Evolutionary conservation across 2,888 invertebrate species (phyloP).

Genomic region (Nysson spinosus): DNA sequence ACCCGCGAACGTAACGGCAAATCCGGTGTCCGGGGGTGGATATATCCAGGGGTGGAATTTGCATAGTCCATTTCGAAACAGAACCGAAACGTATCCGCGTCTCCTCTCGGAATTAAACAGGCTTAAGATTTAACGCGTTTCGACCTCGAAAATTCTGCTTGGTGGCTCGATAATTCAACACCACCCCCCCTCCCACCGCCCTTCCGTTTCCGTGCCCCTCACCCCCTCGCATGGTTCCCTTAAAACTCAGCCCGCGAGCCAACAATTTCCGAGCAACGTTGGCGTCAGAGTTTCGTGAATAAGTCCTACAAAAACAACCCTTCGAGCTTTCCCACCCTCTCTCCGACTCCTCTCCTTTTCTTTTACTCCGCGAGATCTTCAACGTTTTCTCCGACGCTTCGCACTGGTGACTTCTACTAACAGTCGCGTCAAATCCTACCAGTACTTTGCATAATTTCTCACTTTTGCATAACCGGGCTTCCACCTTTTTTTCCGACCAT

Average conservation of each 20-base stretch:
- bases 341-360: not conserved
- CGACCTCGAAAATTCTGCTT: constrained; percentile 46
- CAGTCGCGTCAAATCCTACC: constrained; percentile 50
- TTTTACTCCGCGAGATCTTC: not conserved
- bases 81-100: constrained; percentile 34
- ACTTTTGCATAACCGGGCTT: constrained; percentile 51
- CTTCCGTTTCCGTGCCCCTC: too few species aligned
- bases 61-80: constrained; percentile 38
- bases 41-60: constrained; percentile 37
- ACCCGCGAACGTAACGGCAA: not conserved
- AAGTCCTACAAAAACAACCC: constrained; percentile 55
- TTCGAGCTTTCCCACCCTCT: not conserved
- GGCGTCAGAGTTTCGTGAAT: constrained; percentile 56
- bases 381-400: constrained; percentile 5
- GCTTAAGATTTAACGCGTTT: constrained; percentile 56
- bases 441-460: constrained; percentile 60
- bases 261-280: constrained; percentile 39
- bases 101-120: constrained; percentile 48
- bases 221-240: too few species aligned
- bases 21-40: constrained; percentile 1
- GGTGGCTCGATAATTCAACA: constrained; percentile 53
- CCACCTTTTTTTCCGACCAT: constrained; percentile 34
- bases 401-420: constrained; percentile 15
- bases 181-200: too few species aligned
- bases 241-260: too few species aligned